Evolutionary conservation across 2,113 vertebrate genomes (phyloP).

Genomic region (Thermophis baileyi): DNA sequence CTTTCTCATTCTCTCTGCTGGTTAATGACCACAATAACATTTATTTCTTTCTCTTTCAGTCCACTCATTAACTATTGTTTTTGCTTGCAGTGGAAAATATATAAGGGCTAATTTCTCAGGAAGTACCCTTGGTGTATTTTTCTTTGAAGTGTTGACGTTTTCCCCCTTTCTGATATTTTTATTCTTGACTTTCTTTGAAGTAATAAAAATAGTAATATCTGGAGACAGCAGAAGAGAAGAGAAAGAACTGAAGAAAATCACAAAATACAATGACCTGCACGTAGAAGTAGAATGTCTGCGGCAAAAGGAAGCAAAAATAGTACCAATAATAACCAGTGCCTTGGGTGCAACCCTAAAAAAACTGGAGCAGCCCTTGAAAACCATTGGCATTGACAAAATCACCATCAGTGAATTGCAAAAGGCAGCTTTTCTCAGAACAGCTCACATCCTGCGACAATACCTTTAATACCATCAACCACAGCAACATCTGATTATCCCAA

Average conservation of each 20-base stretch:
- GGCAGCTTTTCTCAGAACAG: not conserved
- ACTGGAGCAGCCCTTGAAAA: not conserved
- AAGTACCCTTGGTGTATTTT: constrained; percentile 62
- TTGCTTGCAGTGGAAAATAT: constrained; percentile 73
- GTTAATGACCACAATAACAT: not conserved
- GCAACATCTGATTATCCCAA: not conserved
- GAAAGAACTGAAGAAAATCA: not conserved
- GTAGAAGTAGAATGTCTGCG: not conserved
- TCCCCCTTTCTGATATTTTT: constrained; percentile 37
- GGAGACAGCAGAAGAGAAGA: not conserved
- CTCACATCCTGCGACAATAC: not conserved
- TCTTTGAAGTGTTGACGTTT: constrained; percentile 66
- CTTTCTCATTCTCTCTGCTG: constrained; percentile 30
- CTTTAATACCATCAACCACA: not conserved
- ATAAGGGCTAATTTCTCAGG: constrained; percentile 73
- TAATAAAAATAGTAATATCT: not conserved
- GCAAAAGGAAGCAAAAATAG: not conserved
- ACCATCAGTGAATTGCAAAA: not conserved
- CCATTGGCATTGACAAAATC: not conserved
- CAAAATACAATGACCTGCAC: not conserved
- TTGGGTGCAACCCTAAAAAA: not conserved
- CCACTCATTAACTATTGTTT: constrained; percentile 58
- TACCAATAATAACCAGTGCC: too few relatives aligned
- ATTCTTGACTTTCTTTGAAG: constrained; percentile 50
- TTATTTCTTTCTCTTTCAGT: constrained; percentile 41